These are phyloP conservation scores for Pampus argenteus DNA, from an alignment of 2,797 vertebrate species.

Conservation along the genomic window DNA sequence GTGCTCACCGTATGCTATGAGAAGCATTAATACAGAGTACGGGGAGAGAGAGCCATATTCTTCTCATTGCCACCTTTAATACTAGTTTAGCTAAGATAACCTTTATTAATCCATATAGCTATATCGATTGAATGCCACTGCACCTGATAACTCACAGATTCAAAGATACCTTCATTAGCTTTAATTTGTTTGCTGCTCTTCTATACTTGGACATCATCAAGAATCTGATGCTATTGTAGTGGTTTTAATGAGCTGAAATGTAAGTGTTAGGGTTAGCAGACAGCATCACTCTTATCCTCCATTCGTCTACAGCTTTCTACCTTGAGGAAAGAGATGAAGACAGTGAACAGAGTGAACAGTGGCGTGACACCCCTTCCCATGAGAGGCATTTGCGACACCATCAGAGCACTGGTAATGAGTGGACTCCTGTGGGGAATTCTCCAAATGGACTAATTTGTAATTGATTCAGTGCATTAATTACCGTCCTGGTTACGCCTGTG, in stretches of 20 bases:
- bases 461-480: constrained; percentile 89
- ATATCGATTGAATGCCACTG: no score
- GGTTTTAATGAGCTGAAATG: constrained; percentile 36
- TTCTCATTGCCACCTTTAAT: constrained; percentile 22
- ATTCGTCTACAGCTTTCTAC: constrained; percentile 55
- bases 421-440: constrained; percentile 84
- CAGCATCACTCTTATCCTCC: constrained; percentile 53
- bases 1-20: constrained; percentile 37
- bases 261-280: constrained; percentile 40
- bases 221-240: constrained; percentile 5
- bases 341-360: constrained; percentile 54
- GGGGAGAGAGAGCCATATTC: constrained; percentile 14
- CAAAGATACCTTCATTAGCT: constrained; percentile 22
- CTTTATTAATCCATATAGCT: constrained; percentile 21
- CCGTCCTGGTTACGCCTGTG: constrained; percentile 83
- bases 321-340: constrained; percentile 68
- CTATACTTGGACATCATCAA: constrained; percentile 22
- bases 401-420: constrained; percentile 83
- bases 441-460: constrained; percentile 88
- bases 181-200: constrained; percentile 20
- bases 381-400: constrained; percentile 74
- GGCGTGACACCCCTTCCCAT: constrained; percentile 69
- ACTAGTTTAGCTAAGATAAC: constrained; percentile 5
- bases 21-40: constrained; percentile 36
- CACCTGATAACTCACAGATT: no score